Conservation (phyloP, 2,797 vertebrate species). For the Babyrousa celebensis region DNA sequence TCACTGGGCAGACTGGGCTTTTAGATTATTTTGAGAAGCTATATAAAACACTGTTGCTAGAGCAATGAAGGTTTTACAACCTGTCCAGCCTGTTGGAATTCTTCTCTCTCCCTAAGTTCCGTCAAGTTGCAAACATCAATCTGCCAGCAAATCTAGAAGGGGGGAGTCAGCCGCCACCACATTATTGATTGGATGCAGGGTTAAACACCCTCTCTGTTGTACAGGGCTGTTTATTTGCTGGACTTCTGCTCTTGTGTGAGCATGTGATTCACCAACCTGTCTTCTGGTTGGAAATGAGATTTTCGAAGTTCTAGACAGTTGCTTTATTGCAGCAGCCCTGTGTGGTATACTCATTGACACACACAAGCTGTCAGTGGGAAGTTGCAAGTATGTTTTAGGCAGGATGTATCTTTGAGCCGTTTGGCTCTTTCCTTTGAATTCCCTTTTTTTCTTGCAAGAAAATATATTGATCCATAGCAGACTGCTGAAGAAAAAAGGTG, state of each 20-base stretch:
- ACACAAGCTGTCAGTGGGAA: not conserved
- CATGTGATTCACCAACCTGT: not conserved
- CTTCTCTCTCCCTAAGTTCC: constrained; percentile 50
- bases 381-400: not conserved
- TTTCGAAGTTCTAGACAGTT: not conserved
- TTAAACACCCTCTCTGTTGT: constrained; percentile 15
- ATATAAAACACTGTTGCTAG: constrained; percentile 51
- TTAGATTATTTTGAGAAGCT: constrained; percentile 78
- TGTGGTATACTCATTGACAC: not conserved
- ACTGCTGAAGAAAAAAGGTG: not conserved
- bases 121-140: constrained; percentile 67
- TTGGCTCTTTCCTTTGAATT: not conserved
- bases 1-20: constrained; percentile 27
- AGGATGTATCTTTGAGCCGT: not conserved
- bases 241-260: not conserved
- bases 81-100: constrained; percentile 39
- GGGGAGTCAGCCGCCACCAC: not conserved
- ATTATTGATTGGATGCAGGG: not conserved
- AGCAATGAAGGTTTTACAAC: constrained; percentile 76
- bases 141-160: constrained; percentile 58
- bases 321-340: not conserved
- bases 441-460: constrained; percentile 9
- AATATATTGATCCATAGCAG: not conserved
- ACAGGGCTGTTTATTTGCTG: constrained; percentile 18
- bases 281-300: constrained; percentile 59